Base-by-base conservation (phyloP, 1,140 invertebrate species). In the Drosophila bocqueti region DNA sequence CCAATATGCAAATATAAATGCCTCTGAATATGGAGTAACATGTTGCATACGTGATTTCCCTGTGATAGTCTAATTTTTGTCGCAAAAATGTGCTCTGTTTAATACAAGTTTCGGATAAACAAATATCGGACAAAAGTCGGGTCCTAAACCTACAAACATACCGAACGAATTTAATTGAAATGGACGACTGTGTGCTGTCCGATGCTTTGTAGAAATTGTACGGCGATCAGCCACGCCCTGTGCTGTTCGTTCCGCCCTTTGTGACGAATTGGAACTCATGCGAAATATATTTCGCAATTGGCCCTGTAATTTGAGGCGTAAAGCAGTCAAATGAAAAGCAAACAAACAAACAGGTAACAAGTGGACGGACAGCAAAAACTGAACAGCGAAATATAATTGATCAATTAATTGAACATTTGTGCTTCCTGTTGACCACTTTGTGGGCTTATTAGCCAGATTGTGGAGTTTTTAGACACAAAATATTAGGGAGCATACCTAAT, bases 271-370 rank as follows among this genome's bases (percentile, higher is more conserved):
- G 49, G 29, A 40, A 63, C 50, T 71, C 52, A 79, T 78, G 58
- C 60, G 76, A 71, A 79, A 79, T 73, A 69, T 79, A 69, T 79
- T 79, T 72, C 16, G 66, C 66, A 79, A 79, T 72, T 64, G 38
- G 75, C 65, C 76, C 76, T 78, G 76, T 71, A 78, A 71, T 63
- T 78, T 71, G 8, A 72, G 29, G 24, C 49, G 68, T 31, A 34
- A 47, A 62, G 18, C 43, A 66, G 63, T 18, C 8, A 66, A 34
- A 43, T 29, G 2, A 67, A 54, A 65, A 36, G 4, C n/a, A 24
- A 63, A 43, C 31, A 57, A 75, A 45, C 40, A 46, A 75, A 45
- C 40, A 26, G 21, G 21, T 38, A 31, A 74, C 74, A 73, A 40
- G 24, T 38, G 67, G 16, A 57, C 15, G 31, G 18, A 46, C 40